Conservation (phyloP, 1,140 invertebrate species). For the Drosophila carrolli region DNA sequence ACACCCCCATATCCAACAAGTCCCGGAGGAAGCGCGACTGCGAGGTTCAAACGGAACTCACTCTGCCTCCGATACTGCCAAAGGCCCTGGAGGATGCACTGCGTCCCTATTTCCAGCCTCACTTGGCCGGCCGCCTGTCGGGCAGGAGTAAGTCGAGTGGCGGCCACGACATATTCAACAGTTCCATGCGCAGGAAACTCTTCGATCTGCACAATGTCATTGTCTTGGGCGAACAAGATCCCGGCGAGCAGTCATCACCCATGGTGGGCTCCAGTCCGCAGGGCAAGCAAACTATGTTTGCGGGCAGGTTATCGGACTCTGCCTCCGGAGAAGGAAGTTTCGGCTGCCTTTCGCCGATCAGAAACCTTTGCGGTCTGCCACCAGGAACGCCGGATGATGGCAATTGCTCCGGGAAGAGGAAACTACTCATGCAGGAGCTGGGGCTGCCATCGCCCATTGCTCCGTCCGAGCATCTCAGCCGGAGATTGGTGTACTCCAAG, state of each 20-base stretch:
- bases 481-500: conserved; percentile 39
- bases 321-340: conserved; percentile 63
- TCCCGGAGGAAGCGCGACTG: conserved; percentile 57
- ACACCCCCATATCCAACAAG: conserved; percentile 75
- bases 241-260: conserved; percentile 9
- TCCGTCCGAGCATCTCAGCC: conserved; percentile 60
- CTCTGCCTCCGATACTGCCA: conserved; percentile 85
- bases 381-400: conserved; percentile 63
- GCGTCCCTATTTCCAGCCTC: conserved; percentile 85
- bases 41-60: conserved; percentile 85
- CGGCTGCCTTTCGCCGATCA: conserved; percentile 78
- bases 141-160: conserved; percentile 17
- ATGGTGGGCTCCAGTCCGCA: conserved; percentile 75
- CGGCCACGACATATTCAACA: conserved; percentile 59
- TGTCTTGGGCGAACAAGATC: conserved; percentile 61
- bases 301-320: conserved; percentile 72
- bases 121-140: conserved; percentile 50
- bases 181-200: conserved; percentile 77
- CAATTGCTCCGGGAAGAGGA: conserved; percentile 38
- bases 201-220: conserved; percentile 74
- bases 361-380: conserved; percentile 62
- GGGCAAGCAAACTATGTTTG: conserved; percentile 64
- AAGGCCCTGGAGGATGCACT: conserved; percentile 85
- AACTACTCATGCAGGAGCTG: conserved; percentile 53
- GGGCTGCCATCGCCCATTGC: conserved; percentile 73